Percentiles rank a stretch among this genome's conserved stretches.
These are phyloP conservation scores for Myiopsitta monachus DNA, from an alignment of 2,113 vertebrate species.

Conservation along the genomic window DNA sequence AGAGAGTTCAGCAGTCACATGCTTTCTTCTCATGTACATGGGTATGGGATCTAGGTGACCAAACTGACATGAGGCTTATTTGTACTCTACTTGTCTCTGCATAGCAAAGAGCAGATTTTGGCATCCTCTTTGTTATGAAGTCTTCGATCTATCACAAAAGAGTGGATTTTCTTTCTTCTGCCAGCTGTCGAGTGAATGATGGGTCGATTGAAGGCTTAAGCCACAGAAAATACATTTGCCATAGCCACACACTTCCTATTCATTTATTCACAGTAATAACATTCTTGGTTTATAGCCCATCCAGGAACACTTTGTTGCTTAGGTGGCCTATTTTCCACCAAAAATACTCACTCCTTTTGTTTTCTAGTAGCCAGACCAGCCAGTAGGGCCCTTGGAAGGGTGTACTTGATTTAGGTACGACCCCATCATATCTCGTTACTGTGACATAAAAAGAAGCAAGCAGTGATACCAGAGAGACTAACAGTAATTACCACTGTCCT, in stretches of 20 bases:
- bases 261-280: background rate
- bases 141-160: background rate
- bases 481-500: background rate
- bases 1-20: background rate
- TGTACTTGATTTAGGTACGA: background rate
- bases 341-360: background rate
- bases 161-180: background rate
- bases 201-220: background rate
- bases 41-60: background rate
- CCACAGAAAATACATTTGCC: background rate
- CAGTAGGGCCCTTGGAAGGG: background rate
- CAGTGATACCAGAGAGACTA: background rate
- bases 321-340: background rate
- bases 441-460: background rate
- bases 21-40: background rate
- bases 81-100: background rate
- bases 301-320: background rate
- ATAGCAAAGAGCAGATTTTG: background rate
- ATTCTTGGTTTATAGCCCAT: background rate
- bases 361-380: background rate
- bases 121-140: background rate
- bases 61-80: background rate
- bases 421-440: background rate
- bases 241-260: background rate
- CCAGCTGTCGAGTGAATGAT: background rate